A percentile compares a stretch with the other conserved stretches of the same genome.
These are phyloP conservation scores for Muricea muricata DNA, from an alignment of 92 coral and sea anemone genomes.

Conservation along the genomic window DNA sequence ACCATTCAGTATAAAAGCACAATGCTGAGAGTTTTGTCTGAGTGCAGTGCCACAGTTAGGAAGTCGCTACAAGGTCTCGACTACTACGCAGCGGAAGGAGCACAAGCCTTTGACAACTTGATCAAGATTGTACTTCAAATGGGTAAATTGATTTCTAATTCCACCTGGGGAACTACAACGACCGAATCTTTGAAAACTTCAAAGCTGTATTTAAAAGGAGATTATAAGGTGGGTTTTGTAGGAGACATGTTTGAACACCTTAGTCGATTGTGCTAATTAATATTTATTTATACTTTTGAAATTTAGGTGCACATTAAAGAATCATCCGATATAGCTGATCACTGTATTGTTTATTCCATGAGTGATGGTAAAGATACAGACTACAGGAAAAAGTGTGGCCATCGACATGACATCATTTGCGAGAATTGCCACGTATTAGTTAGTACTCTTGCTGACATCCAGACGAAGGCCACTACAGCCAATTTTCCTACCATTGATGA, in stretches of 20 bases:
- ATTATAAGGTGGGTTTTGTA: neutral
- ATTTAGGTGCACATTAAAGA: neutral
- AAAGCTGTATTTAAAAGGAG: neutral
- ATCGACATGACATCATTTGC: neutral
- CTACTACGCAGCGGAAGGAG: conserved; percentile 4
- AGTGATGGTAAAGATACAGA: neutral
- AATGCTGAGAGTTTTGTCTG: neutral
- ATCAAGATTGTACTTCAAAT: neutral
- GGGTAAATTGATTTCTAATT: neutral
- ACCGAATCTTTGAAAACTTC: too few species aligned
- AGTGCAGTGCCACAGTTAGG: neutral
- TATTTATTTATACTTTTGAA: neutral
- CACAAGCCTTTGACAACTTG: neutral
- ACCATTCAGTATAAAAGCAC: neutral
- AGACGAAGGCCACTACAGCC: neutral
- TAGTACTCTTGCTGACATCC: neutral
- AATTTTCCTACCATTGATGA: neutral
- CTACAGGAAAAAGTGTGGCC: neutral
- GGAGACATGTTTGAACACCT: neutral
- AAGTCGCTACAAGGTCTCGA: neutral
- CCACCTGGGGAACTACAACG: too few species aligned
- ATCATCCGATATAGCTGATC: neutral
- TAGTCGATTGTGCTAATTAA: too few species aligned
- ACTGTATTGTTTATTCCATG: neutral
- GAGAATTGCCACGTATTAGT: neutral